Evolutionary conservation across 2,113 vertebrate genomes (phyloP), one percentile per base, ranked within the genome.

Genomic region (Cryptotis parvus): DNA sequence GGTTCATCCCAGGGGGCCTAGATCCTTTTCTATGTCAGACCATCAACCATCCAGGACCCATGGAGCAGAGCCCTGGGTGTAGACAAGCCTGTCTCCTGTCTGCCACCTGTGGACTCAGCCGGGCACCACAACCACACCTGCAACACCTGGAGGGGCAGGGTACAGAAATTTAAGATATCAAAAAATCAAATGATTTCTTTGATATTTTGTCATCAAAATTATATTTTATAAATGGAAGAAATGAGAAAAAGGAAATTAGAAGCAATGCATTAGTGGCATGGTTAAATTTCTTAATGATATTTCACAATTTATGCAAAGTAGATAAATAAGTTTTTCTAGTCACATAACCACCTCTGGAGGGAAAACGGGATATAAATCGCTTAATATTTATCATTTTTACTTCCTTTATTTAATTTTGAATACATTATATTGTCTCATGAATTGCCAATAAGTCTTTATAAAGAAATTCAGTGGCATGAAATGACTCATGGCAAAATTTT

Each of bases 141-240:
- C n/a, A n/a, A n/a, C n/a, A n/a, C n/a, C n/a, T n/a, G n/a, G n/a
- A n/a, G n/a, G n/a, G n/a, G n/a, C n/a, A n/a, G n/a, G n/a, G n/a
- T n/a, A n/a, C n/a, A n/a, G n/a, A n/a, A n/a, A 3, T 87, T 76
- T 24, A 68, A 11, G 87, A 74, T 73, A 37, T 65, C 41, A 37
- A n/a, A n/a, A n/a, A n/a, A 41, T 16, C 83, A 39, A 84, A 61
- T 80, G 22, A 1, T 1, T 70, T 63, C 11, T 31, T 35, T 37
- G 45, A 29, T 74, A 14, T 87, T 93, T 68, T 87, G 14, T 55
- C 24, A 80, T 0, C n/a, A 49, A 80, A 82, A 52, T 37, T 33
- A 41, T 68, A 45, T 77, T 83, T 92, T 49, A 85, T 49, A 35
- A 84, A 68, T 39, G 35, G 37, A 76, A 27, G 41, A 93, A 63